Conservation (phyloP, 2,113 vertebrate genomes). For the Nerophis ophidion region DNA sequence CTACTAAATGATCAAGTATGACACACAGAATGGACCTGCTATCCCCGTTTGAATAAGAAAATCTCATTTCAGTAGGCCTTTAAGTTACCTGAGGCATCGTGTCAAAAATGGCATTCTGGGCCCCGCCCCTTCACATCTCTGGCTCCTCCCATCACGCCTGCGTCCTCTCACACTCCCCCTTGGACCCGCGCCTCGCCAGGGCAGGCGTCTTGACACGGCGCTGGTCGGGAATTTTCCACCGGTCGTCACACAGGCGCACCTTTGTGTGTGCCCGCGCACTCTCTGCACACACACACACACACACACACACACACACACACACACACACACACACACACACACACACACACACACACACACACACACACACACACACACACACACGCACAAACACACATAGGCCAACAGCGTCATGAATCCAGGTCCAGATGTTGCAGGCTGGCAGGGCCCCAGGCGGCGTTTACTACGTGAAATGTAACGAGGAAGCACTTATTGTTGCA, state of each 20-base stretch:
- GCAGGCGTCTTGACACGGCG: conserved; percentile 56
- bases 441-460: background rate
- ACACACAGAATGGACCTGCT: no score
- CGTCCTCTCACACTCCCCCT: conserved; percentile 45
- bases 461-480: conserved; percentile 6
- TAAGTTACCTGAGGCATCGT: no score
- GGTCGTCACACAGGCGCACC: conserved; percentile 61
- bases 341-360: conserved; percentile 20
- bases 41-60: no score
- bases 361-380: conserved; percentile 33
- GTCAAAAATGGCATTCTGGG: background rate
- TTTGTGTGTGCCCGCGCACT: conserved; percentile 60
- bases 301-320: conserved; percentile 25
- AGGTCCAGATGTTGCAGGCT: conserved; percentile 45
- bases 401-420: conserved; percentile 26
- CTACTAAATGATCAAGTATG: no score
- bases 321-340: conserved; percentile 29
- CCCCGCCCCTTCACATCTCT: conserved; percentile 6
- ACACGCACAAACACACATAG: conserved; percentile 24
- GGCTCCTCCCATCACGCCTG: conserved; percentile 36
- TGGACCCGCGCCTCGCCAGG: conserved; percentile 27
- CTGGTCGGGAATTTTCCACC: conserved; percentile 66
- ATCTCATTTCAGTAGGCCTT: no score
- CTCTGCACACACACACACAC: conserved; percentile 25
- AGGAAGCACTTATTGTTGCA: background rate